phyloP scores from a whole-genome alignment of 2,113 vertebrate species.

The Prionailurus viverrinus region DNA sequence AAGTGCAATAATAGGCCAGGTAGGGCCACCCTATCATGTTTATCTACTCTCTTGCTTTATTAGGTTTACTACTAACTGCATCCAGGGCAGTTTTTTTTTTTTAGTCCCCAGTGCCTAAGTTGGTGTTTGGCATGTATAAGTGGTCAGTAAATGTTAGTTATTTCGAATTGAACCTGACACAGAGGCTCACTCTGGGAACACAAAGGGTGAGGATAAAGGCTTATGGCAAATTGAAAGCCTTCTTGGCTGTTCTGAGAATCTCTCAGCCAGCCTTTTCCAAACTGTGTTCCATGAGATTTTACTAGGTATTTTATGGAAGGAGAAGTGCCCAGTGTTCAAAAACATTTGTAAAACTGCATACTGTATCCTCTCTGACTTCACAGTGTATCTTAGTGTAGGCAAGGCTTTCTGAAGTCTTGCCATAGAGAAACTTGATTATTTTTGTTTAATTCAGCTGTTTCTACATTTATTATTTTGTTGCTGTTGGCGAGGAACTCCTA shows the following conservation, averaged over 20 bases:
- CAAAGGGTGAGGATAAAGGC: background rate
- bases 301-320: background rate
- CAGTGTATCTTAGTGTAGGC: background rate
- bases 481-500: background rate
- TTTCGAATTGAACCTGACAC: conserved; percentile 19
- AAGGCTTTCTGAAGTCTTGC: background rate
- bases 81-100: background rate
- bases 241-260: background rate
- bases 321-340: background rate
- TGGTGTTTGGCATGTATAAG: background rate
- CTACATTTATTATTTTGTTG: background rate
- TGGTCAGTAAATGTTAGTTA: background rate
- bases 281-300: background rate
- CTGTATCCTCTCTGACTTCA: background rate
- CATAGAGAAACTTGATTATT: background rate
- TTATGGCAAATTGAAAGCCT: background rate
- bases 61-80: background rate
- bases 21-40: background rate
- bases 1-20: background rate
- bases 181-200: background rate
- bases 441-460: conserved; percentile 31
- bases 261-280: conserved; percentile 15
- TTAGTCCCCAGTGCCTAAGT: conserved; percentile 2
- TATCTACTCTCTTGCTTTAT: background rate
- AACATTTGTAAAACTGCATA: background rate